Base-by-base conservation (phyloP, 1,140 invertebrate species). In the Hylaeus anthracinus region DNA sequence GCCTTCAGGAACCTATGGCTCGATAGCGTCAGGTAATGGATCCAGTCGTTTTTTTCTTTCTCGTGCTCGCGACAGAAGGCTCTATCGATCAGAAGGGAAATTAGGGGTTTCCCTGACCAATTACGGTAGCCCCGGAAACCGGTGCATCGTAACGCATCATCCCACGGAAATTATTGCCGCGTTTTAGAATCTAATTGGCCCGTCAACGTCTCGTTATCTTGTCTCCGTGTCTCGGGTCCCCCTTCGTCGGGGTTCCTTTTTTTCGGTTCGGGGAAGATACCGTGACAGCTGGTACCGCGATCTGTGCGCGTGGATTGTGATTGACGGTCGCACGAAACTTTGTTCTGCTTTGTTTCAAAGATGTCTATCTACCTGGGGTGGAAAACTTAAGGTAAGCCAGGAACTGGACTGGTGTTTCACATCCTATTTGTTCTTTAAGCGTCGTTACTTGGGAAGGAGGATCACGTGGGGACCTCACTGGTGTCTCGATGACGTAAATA, bases 141-240 rank as follows among this genome's bases (percentile, higher is more conserved):
- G 71, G 58, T 55, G 48, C 60, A 67, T 56, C 79, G 82, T 81
- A 78, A 86, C 73, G 79, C 60, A 73, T 86, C 83, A 82, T 86
- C 79, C 69, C 37, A 56, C 48, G 73, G 73, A 65, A 82, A 78
- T 70, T 67, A 81, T 86, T 65, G 74, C 79, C 73, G 65, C 84
- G 70, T 85, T 86, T 84, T 86, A 81, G 72, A 66, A 81, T 82
- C 84, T 90, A 90, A 90, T 90, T 90, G 86, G 87, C 79, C 84
- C 81, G 88, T 89, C 89, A 90, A 82, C 84, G 88, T 88, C 87
- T 90, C 81, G 82, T 88, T 89, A 88, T 82, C 83, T 77, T 79
- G 81, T 72, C 51, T 48, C 48, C 77, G 76, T 84, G 56, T 66
- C 81, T 74, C 12, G n/a, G 14, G 61, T 60, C 66, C 55, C 71